These are phyloP conservation scores for Nephrotoma appendiculata DNA, from an alignment of 2,888 invertebrate species.

Conservation along the genomic window DNA sequence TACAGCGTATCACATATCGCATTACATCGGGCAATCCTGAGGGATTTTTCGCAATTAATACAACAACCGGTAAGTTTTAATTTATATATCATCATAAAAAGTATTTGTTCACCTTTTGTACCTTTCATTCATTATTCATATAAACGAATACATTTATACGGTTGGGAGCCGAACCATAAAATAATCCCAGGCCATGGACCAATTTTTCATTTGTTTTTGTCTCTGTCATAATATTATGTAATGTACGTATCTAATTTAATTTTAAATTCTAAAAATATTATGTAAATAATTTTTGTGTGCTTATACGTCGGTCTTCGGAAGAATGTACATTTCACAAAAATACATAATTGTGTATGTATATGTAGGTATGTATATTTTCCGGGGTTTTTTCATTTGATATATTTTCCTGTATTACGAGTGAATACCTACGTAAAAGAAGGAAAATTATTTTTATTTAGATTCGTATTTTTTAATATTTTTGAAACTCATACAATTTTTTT, in stretches of 20 bases:
- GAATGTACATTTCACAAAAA: neutral
- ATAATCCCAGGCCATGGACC: neutral
- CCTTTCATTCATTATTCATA: neutral
- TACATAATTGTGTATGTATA: neutral
- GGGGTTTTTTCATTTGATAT: neutral
- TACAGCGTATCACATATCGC: conserved; percentile 55
- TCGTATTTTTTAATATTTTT: neutral
- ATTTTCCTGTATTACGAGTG: neutral
- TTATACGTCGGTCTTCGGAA: neutral
- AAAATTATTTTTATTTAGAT: neutral
- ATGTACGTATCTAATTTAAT: neutral
- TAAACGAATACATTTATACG: neutral
- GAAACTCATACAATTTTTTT: neutral
- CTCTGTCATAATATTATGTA: neutral
- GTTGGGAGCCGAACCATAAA: neutral
- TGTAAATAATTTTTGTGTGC: neutral
- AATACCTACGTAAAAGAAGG: neutral
- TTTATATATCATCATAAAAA: neutral
- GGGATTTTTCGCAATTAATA: conserved; percentile 78
- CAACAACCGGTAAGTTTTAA: conserved; percentile 52
- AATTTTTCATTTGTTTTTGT: neutral
- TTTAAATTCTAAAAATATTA: neutral
- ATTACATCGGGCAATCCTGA: conserved; percentile 88
- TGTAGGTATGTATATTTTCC: neutral
- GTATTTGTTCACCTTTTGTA: neutral